A percentile compares a stretch with the other conserved stretches of the same genome.
These are phyloP conservation scores for Epinephelus fuscoguttatus DNA, from an alignment of 2,113 vertebrate species.

Conservation along the genomic window DNA sequence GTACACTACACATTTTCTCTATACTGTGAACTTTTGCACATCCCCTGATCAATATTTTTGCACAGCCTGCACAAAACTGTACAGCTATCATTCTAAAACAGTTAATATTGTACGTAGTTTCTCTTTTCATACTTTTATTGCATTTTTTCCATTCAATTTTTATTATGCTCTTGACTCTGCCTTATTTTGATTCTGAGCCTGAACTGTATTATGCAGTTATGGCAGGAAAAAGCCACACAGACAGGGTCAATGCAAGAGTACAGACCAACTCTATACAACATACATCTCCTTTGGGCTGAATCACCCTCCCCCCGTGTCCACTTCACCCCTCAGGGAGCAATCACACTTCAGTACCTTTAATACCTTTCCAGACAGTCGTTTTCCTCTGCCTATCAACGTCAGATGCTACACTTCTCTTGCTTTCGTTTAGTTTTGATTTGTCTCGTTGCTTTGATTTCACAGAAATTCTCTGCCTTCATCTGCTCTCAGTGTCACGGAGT, in stretches of 20 bases:
- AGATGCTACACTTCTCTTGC: neutral
- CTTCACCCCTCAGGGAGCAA: slow-evolving; percentile 49
- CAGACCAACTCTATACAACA: slow-evolving; percentile 24
- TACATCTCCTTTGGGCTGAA: slow-evolving; percentile 24
- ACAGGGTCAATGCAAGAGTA: slow-evolving; percentile 7
- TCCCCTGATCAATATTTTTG: too few species aligned
- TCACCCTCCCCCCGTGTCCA: slow-evolving; percentile 24
- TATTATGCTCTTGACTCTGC: too few species aligned
- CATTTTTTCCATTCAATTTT: too few species aligned
- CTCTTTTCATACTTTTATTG: too few species aligned
- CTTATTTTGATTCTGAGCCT: neutral
- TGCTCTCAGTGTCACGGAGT: slow-evolving; percentile 20
- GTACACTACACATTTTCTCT: too few species aligned
- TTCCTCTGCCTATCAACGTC: slow-evolving; percentile 46
- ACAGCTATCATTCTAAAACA: too few species aligned
- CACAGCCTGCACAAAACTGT: too few species aligned
- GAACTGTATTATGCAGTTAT: slow-evolving; percentile 5
- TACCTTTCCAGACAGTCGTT: slow-evolving; percentile 36
- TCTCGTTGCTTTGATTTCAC: slow-evolving; percentile 47
- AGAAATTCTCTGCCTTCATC: slow-evolving; percentile 24
- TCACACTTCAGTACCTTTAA: slow-evolving; percentile 46
- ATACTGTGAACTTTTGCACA: too few species aligned
- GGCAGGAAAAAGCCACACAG: slow-evolving; percentile 15
- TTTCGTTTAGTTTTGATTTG: slow-evolving; percentile 32
- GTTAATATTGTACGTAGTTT: too few species aligned